Conservation (phyloP, 2,797 vertebrate genomes). For the Neoniphon sammara region DNA sequence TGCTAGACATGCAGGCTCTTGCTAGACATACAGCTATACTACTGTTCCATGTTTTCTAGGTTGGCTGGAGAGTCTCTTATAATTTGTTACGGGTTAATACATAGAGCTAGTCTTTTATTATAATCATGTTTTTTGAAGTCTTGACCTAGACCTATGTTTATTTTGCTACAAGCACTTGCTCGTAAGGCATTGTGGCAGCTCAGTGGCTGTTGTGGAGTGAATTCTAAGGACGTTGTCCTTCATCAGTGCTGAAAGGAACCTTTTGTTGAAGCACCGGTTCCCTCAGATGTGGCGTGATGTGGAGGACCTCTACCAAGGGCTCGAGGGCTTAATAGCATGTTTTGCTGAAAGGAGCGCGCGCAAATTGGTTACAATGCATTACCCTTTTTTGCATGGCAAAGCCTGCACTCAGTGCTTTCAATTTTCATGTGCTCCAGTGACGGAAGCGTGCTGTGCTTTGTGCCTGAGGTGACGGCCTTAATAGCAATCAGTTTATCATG, state of each 20-base stretch:
- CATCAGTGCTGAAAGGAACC: constrained; percentile 58
- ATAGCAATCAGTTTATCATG: constrained; percentile 36
- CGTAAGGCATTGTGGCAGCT: constrained; percentile 38
- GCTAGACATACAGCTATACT: constrained; percentile 18
- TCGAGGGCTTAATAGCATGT: constrained; percentile 42
- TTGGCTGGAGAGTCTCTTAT: constrained; percentile 21
- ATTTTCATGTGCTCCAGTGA: constrained; percentile 23
- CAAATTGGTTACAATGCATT: constrained; percentile 56
- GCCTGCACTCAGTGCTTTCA: constrained; percentile 17
- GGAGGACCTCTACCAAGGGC: constrained; percentile 40
- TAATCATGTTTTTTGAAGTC: constrained; percentile 6
- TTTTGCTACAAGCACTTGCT: constrained; percentile 18
- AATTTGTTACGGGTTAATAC: constrained; percentile 18
- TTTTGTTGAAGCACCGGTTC: constrained; percentile 55
- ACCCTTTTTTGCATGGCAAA: constrained; percentile 46
- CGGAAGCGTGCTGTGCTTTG: constrained; percentile 34
- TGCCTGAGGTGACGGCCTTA: constrained; percentile 25
- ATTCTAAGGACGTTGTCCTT: constrained; percentile 60
- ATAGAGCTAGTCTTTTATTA: constrained; percentile 1
- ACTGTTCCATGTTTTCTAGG: constrained; percentile 22
- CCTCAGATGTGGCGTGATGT: constrained; percentile 50
- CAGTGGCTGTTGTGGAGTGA: constrained; percentile 37
- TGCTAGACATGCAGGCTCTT: constrained; percentile 10
- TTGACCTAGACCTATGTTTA: constrained; percentile 7
- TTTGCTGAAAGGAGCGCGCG: constrained; percentile 35